Conservation (phyloP, 53 echinoderm and acorn worm species). For the Holothuria leucospilota region DNA sequence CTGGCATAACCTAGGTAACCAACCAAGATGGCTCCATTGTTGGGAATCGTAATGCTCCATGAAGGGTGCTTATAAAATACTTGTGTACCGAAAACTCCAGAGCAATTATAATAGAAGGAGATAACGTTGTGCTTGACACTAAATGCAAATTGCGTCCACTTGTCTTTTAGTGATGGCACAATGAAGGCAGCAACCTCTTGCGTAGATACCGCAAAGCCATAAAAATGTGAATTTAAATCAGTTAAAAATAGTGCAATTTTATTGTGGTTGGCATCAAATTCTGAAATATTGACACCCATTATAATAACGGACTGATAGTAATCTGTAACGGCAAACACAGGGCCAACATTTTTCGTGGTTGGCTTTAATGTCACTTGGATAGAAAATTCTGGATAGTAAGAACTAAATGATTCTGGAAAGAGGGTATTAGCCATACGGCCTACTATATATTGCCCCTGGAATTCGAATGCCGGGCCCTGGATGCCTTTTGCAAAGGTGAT, state of each 20-base stretch:
- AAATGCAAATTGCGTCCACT: conserved; percentile 84
- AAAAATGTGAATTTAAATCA: conserved; percentile 35
- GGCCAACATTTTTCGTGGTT: conserved; percentile 71
- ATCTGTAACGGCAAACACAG: conserved; percentile 81
- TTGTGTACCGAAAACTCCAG: conserved; percentile 66
- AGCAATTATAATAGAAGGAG: conserved; percentile 80
- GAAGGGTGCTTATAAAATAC: conserved; percentile 64
- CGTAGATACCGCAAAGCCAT: conserved; percentile 44
- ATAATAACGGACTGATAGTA: conserved; percentile 67
- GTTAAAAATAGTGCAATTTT: conserved; percentile 70
- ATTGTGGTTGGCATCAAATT: conserved; percentile 42
- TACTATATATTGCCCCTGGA: conserved; percentile 73
- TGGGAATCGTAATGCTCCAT: conserved; percentile 78
- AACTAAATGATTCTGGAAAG: conserved; percentile 72
- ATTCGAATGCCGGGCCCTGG: conserved; percentile 61
- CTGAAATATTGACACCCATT: conserved; percentile 84
- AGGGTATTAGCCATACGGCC: conserved; percentile 77
- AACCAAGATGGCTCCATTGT: conserved; percentile 77
- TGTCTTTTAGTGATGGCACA: conserved; percentile 80
- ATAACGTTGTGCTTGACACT: conserved; percentile 76
- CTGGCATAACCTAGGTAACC: conserved; percentile 77
- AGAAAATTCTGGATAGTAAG: conserved; percentile 79
- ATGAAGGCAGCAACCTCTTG: conserved; percentile 70
- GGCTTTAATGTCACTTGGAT: conserved; percentile 84
- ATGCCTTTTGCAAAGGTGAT: conserved; percentile 80